Percentiles rank a stretch among this genome's conserved stretches.
Evolutionary conservation across 1,140 invertebrate genomes (phyloP).

Genomic region (Drepana arcuata): DNA sequence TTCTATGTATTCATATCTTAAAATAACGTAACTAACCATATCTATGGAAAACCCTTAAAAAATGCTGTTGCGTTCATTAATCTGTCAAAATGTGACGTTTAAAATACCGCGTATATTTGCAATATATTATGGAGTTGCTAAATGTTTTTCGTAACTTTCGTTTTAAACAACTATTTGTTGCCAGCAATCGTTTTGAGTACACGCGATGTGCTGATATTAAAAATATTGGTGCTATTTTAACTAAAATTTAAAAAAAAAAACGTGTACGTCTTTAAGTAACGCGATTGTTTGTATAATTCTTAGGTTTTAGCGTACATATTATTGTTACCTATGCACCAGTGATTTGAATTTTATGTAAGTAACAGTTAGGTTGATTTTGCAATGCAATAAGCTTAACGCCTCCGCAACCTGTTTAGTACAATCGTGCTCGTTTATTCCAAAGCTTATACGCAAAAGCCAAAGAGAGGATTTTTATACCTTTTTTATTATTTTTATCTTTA

Average conservation of each 20-base stretch:
- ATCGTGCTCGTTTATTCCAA: constrained; percentile 33
- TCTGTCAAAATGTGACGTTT: too few relatives aligned
- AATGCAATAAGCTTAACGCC: constrained; percentile 20
- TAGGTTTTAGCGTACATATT: constrained; percentile 8
- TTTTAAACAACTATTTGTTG: constrained; percentile 22
- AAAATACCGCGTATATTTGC: constrained; percentile 17
- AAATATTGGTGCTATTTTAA: constrained; percentile 66
- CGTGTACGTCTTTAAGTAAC: constrained; percentile 40
- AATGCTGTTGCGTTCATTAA: too few relatives aligned
- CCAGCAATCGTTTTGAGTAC: constrained; percentile 18
- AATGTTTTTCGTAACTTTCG: constrained; percentile 15
- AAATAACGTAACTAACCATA: constrained; percentile 41
- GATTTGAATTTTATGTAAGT: constrained; percentile 33
- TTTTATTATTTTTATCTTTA: constrained; percentile 8
- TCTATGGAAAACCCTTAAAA: constrained; percentile 14
- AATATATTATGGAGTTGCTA: constrained; percentile 29
- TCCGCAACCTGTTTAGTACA: constrained; percentile 50
- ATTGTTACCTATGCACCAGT: constrained; percentile 24
- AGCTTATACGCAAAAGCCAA: constrained; percentile 38
- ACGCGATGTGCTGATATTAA: constrained; percentile 47
- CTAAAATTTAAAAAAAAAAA: constrained; percentile 17
- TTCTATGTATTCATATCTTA: constrained; percentile 10
- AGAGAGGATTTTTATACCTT: constrained; percentile 24
- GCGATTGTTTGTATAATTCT: constrained; percentile 22
- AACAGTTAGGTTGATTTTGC: constrained; percentile 17